Percentiles rank a stretch among this genome's conserved stretches.
Evolutionary conservation across 2,113 vertebrate species (phyloP).

Genomic region (Mesembrinibis cayennensis): DNA sequence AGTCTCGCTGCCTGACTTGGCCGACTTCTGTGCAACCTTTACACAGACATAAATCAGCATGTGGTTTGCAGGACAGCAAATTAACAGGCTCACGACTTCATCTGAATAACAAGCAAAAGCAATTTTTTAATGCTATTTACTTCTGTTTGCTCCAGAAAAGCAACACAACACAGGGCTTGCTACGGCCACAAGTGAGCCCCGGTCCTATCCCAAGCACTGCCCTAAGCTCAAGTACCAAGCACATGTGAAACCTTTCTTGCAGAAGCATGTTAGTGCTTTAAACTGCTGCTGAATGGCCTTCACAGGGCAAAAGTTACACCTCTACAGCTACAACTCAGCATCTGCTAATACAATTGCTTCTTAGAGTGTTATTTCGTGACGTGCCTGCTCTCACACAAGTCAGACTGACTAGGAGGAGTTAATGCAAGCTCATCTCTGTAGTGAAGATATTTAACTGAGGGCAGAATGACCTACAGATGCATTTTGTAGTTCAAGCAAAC

Average conservation of each 20-base stretch:
- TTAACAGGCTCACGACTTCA: background rate
- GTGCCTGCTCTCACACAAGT: background rate
- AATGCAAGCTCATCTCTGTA: background rate
- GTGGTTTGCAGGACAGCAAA: background rate
- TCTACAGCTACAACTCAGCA: background rate
- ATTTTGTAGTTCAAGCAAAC: background rate
- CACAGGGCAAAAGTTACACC: background rate
- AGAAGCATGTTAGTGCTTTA: background rate
- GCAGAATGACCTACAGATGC: background rate
- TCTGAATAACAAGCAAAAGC: background rate
- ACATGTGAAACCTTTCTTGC: fast-evolving
- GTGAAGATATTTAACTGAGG: background rate
- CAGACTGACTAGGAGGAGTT: background rate
- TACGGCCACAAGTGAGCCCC: background rate
- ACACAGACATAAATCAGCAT: background rate
- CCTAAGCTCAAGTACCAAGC: background rate
- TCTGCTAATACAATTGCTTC: background rate
- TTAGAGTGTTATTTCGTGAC: fast-evolving
- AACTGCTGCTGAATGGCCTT: background rate
- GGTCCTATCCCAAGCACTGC: background rate
- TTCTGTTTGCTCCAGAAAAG: background rate
- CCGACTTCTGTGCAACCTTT: background rate
- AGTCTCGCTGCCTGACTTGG: background rate
- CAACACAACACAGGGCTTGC: background rate
- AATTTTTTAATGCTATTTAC: background rate